Percentiles rank a stretch among this genome's conserved stretches.
These are phyloP conservation scores for Heliothis subflexa DNA, from an alignment of 1,140 invertebrate species.

Conservation along the genomic window DNA sequence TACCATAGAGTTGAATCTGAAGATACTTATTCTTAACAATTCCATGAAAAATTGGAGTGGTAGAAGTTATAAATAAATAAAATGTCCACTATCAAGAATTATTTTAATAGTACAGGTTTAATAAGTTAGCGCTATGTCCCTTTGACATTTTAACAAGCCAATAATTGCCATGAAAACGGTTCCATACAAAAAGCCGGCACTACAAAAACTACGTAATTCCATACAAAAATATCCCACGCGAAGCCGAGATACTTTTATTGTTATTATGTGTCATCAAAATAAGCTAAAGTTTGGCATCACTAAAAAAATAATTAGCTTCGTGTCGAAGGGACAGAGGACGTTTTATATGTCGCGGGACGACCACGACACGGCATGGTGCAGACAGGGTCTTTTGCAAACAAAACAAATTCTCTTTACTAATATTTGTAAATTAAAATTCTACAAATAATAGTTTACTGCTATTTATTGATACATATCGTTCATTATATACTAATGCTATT, in stretches of 20 bases:
- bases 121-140: constrained; percentile 28
- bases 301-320: constrained; percentile 73
- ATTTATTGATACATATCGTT: too few relatives aligned
- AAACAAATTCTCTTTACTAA: too few relatives aligned
- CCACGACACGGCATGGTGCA: constrained; percentile 15
- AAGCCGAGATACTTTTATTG: constrained; percentile 58
- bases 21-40: neutral
- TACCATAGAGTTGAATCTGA: neutral
- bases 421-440: too few relatives aligned
- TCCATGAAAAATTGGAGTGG: neutral
- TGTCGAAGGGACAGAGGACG: constrained; percentile 37
- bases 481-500: neutral
- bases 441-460: too few relatives aligned
- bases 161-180: constrained; percentile 41
- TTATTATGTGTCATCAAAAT: constrained; percentile 74
- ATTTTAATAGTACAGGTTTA: constrained; percentile 27
- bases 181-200: constrained; percentile 43
- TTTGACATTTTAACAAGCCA: constrained; percentile 37
- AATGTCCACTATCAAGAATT: neutral
- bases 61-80: neutral
- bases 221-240: constrained; percentile 58
- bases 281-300: constrained; percentile 57
- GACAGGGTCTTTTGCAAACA: too few relatives aligned
- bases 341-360: constrained; percentile 49
- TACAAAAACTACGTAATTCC: constrained; percentile 44